Base-by-base conservation (phyloP, 2,113 vertebrate species). In the Girardinichthys multiradiatus region DNA sequence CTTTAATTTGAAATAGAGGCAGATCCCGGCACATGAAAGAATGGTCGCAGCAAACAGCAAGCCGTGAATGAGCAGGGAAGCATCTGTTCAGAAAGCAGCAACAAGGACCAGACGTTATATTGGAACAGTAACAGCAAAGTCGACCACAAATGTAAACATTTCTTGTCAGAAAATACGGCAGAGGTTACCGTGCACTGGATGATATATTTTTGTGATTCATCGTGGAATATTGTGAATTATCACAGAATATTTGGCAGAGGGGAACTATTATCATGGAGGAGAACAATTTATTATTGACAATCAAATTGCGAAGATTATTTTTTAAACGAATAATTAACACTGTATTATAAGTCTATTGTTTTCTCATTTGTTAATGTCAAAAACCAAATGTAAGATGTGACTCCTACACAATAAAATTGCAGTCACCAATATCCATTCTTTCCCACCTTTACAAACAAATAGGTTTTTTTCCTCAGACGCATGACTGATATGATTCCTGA, bases 401-500 rank as follows among this genome's bases (percentile, higher is more conserved):
- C 6, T 51, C 42, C 42, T 45, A 17, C 39, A 42, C 14, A 17
- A 17, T 4, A 42, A 45, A 45, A 5, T 4, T 45, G 4, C 2
- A 1, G 42, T 19, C 19, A 45, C 42, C 9, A n/a, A 24, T 7
- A 24, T n/a, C 24, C 9, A 11, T n/a, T 54, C 10, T 54, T 10
- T 54, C 48, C 48, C 24, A 54, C 48, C 48, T 54, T 24, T 24
- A n/a, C 48, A 54, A n/a, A n/a, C 48, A 11, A 54, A n/a, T 10
- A 54, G 24, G n/a, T 8, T 4, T 54, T n/a, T 54, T 54, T 54
- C 48, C 48, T 54, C 48, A 14, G 26, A 64, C 14, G 24, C 14
- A 19, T 26, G 2, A 17, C 63, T 64, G 63, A 42, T 12, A n/a
- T 64, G 26, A 17, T 64, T 64, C 26, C 19, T 30, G 76, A 81